phyloP scores from a whole-genome alignment of 35 echinoderm and acorn worm species.

The Apostichopus californicus region DNA sequence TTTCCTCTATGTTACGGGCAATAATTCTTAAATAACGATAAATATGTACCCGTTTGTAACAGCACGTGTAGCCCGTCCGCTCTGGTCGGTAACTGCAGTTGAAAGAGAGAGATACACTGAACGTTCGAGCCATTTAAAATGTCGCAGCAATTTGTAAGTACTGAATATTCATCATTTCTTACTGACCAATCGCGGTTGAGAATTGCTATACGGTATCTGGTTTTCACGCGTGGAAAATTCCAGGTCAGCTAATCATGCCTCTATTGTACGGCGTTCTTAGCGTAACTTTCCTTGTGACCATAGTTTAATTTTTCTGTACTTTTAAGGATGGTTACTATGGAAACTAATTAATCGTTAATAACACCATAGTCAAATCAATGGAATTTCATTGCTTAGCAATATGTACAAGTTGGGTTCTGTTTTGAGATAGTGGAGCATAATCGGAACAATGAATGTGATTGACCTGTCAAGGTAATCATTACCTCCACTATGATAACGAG shows the following conservation, averaged over 20 bases:
- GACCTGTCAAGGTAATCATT: no score
- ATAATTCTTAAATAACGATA: no score
- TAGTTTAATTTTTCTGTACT: background rate
- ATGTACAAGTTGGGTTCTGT: no score
- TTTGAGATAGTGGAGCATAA: no score
- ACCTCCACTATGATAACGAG: no score
- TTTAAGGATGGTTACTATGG: no score
- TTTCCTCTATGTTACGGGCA: no score
- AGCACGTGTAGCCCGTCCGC: background rate
- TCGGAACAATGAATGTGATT: no score
- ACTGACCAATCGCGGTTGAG: background rate
- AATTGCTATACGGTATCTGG: background rate
- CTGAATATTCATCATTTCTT: background rate
- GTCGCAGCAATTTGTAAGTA: background rate
- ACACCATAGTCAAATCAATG: no score
- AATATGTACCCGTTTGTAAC: background rate
- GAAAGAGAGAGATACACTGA: background rate
- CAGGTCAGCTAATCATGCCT: background rate
- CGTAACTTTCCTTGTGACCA: background rate
- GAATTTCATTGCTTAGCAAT: no score
- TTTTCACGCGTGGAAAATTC: constrained; percentile 29
- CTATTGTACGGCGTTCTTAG: background rate
- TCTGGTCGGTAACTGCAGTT: background rate
- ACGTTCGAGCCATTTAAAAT: constrained; percentile 32
- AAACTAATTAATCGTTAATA: no score